Base-by-base conservation (phyloP, 1,140 invertebrate species). In the Drosophila bocki region DNA sequence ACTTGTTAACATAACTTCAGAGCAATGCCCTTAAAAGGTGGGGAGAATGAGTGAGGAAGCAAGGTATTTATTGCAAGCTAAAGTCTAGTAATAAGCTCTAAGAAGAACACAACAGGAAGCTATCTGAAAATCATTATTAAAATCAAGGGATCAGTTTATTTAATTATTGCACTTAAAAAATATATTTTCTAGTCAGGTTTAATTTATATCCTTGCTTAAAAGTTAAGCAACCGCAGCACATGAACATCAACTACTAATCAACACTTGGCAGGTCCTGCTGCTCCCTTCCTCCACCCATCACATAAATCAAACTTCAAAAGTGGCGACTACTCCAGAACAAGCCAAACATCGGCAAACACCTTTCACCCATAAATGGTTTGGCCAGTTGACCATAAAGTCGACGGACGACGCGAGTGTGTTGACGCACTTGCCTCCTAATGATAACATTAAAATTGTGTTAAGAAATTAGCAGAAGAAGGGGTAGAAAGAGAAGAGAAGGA, bases 371-470 rank as follows among this genome's bases (percentile, higher is more conserved):
- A 88, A 81, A 88, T 88, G 85, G 84, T 47, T 35, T 17, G 53
- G 45, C 51, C 60, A 62, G 39, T 58, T 67, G 74, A 59, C 82
- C 68, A 85, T 85, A 86, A 86, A 78, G 39, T 62, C 54, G 7
- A 1, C 12, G n/a, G 41, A 39, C 44, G 35, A 64, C 1, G 26
- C 59, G n/a, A 33, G 51, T 35, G 48, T 72, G 82, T 76, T 84
- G 65, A 84, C 74, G 77, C 74, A 84, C 78, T 88, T 78, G 80
- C 65, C 80, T 84, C 58, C 82, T 90, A 90, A 90, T 90, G 85
- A 90, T 90, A 90, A 91, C 85, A 90, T 90, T 90, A 90, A 85
- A 90, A 90, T 90, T 90, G 85, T 90, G 85, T 90, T 90, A 90
- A 90, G 85, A 90, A 90, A 90, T 90, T 90, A 90, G 85, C 81